Base-by-base conservation (phyloP, 2,797 vertebrate genomes). In the Enteromius unitaeniatus region DNA sequence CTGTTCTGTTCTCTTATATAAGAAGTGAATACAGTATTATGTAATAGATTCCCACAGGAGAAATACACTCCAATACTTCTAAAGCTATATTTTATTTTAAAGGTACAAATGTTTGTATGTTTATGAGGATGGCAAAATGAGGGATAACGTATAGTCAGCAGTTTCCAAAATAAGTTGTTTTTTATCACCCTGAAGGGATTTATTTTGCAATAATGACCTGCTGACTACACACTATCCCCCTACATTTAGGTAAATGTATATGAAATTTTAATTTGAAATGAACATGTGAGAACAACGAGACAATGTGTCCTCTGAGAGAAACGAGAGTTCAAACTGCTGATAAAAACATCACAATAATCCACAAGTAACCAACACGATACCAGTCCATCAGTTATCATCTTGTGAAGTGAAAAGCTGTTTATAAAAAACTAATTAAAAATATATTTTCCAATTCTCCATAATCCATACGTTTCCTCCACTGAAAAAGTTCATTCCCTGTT, bases 11-110 rank as follows among this genome's bases (percentile, higher is more conserved):
- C 31, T 64, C 67, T 88, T 86, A 86, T 47, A 68, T 88, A 86
- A 88, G 79, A 65, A 45, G 51, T 80, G 68, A 85, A 51, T 74
- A 67, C 7, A 31, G 53, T n/a, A 67, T 87, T 84, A 85, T 79
- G 47, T 82, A 87, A 87, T 23, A 40, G 31, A 76, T 62, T 76
- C 67, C 65, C 34, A 62, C 45, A 19, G 77, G 76, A 77, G 51
- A 82, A 68, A 78, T 11, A 37, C 26, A 67, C 26, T 73, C n/a
- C n/a, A 47, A 55, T 26, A 26, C 26, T 58, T 78, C 14, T 73
- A 62, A 65, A 74, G 9, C 10, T 76, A 45, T 26, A 55, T 3
- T 31, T 49, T 67, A 65, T 28, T 34, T 23, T 67, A 34, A 76
- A 77, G 62, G 26, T 15, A 60, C n/a, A 37, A 45, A 15, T 79